phyloP scores from a whole-genome alignment of 2,113 vertebrate genomes.

The Fulica atra region DNA sequence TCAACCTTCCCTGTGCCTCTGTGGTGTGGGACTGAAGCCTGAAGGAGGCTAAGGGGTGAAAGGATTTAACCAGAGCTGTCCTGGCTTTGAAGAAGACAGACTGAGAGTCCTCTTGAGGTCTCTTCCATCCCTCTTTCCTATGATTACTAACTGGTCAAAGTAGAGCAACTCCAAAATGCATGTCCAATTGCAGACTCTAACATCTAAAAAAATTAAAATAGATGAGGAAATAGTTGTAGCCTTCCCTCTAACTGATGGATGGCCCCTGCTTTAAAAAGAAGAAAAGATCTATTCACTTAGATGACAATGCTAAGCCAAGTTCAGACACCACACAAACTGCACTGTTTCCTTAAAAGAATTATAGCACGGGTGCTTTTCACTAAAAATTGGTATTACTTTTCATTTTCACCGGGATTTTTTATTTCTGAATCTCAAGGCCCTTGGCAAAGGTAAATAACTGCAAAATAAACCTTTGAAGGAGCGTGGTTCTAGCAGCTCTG shows the following conservation, averaged over 20 bases:
- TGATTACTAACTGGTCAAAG: background rate
- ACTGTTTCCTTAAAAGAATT: background rate
- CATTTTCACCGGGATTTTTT: background rate
- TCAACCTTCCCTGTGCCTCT: background rate
- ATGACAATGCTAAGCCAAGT: background rate
- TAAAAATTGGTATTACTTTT: background rate
- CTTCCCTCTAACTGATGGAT: background rate
- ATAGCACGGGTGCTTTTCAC: background rate
- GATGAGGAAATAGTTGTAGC: background rate
- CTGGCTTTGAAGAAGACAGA: background rate
- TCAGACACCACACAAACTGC: background rate
- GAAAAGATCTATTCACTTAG: background rate
- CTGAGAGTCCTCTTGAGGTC: background rate
- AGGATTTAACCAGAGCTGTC: background rate
- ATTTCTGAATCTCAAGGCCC: background rate
- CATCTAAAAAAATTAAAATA: background rate
- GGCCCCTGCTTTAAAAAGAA: background rate
- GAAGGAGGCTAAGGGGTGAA: background rate
- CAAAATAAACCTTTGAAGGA: conserved; percentile 34
- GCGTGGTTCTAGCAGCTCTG: background rate
- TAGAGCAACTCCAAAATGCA: background rate
- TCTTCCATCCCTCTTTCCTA: background rate
- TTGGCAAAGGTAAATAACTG: conserved; percentile 16
- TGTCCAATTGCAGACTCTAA: background rate
- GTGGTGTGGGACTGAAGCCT: background rate